Base-by-base conservation (phyloP, 1,140 invertebrate species). In the Grapholita molesta region DNA sequence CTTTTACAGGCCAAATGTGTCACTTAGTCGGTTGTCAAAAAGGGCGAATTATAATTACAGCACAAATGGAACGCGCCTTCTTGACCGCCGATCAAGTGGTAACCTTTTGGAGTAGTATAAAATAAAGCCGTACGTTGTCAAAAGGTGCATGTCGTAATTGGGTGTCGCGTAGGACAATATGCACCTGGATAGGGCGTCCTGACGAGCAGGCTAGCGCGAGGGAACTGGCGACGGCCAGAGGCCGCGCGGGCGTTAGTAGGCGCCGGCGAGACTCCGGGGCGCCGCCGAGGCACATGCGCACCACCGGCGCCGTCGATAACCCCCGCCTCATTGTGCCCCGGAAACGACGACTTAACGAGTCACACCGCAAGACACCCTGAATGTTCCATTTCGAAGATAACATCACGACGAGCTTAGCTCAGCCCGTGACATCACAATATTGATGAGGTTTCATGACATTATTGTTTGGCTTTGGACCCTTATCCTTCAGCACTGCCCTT, bases 331-430 rank as follows among this genome's bases (percentile, higher is more conserved):
- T 78, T 85, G 85, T 86, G 86, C 76, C 85, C 86, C 88, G 88
- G 87, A 91, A 91, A 89, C 82, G 84, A 82, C 80, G 79, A 91
- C 86, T 91, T 88, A 88, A 88, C 86, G 77, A 87, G 77, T 83
- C 82, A 83, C 77, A 80, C 85, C 84, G 84, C 84, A 84, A 85
- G 80, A 82, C 79, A 83, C 77, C 78, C 81, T 75, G 18, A 66
- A 66, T 66, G 70, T 72, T 76, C 76, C 66, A 70, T 77, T 73
- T 77, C 78, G 77, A 71, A 77, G 65, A 70, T 74, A 76, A 77
- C 76, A 21, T 21, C 18, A 48, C 42, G 42, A 48, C 18, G 42
- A 48, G 42, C 42, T 48, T 48, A 48, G 42, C 42, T 21, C 42
- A 48, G 42, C 42, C 42, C 15, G 42, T 21, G 42, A 48, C 42